Conservation (phyloP, 2,888 invertebrate species). For the Palloptera scutellata region DNA sequence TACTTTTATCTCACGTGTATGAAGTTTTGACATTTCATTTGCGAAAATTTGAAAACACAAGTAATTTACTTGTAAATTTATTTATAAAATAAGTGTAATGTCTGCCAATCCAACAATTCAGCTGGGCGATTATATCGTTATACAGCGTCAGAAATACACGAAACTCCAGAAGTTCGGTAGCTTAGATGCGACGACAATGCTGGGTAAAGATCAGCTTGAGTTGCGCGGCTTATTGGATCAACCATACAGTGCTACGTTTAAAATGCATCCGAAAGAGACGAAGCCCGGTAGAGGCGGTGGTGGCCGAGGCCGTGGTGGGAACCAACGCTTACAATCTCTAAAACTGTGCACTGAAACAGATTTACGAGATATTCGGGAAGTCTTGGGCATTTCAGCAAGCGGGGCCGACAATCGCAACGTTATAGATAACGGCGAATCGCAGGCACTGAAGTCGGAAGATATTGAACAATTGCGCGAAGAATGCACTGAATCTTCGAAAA, state of each 20-base stretch:
- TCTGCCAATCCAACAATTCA: constrained; percentile 64
- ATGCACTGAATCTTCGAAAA: constrained; percentile 78
- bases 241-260: constrained; percentile 78
- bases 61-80: no score
- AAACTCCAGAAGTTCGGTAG: constrained; percentile 79
- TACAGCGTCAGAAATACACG: constrained; percentile 80
- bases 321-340: constrained; percentile 66
- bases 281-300: constrained; percentile 47
- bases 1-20: background rate
- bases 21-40: background rate
- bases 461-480: constrained; percentile 81
- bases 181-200: constrained; percentile 69
- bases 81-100: no score
- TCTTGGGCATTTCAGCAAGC: constrained; percentile 72
- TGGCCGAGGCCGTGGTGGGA: constrained; percentile 61
- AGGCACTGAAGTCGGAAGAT: constrained; percentile 82
- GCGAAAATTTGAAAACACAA: background rate
- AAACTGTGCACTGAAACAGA: constrained; percentile 66
- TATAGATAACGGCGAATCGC: constrained; percentile 76
- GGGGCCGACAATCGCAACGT: constrained; percentile 87
- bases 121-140: constrained; percentile 76
- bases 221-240: constrained; percentile 73
- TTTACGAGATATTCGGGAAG: constrained; percentile 69
- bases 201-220: constrained; percentile 77
- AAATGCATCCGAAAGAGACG: constrained; percentile 71